Percentiles rank a stretch among this genome's conserved stretches.
Conservation (phyloP, 2,888 invertebrate species). For the Rhodophaea formosa region DNA sequence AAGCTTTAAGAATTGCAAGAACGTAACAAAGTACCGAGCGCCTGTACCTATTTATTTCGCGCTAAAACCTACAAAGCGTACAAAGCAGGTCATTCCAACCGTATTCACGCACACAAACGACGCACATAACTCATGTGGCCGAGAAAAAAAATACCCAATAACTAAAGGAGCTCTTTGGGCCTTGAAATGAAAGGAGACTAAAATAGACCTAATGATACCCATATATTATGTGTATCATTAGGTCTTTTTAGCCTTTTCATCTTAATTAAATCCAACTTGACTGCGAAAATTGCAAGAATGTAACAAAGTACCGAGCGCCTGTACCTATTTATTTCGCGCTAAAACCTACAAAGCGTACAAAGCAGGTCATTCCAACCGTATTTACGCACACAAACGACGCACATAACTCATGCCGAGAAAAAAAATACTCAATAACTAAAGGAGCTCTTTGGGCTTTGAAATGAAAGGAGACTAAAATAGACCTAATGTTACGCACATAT, state of each 20-base stretch:
- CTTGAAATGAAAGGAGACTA: too few species aligned
- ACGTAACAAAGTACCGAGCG: constrained; percentile 16
- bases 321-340: constrained; percentile 19
- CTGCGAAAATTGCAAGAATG: background rate
- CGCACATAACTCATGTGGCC: constrained; percentile 59
- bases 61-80: constrained; percentile 48
- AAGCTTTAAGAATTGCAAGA: too few species aligned
- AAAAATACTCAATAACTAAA: constrained; percentile 64
- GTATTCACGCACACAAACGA: constrained; percentile 62
- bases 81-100: constrained; percentile 58
- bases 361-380: constrained; percentile 58
- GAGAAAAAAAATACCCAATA: constrained; percentile 65
- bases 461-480: too few species aligned
- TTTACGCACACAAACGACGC: constrained; percentile 61
- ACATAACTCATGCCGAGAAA: constrained; percentile 64
- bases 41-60: constrained; percentile 22
- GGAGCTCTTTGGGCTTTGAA: constrained; percentile 52
- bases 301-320: constrained; percentile 25
- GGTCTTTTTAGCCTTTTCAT: too few species aligned
- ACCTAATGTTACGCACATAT: too few species aligned
- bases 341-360: constrained; percentile 52
- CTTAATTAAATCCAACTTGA: too few species aligned
- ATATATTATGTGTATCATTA: too few species aligned
- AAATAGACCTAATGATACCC: too few species aligned
- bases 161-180: constrained; percentile 55